Evolutionary conservation across 1,140 invertebrate genomes (phyloP).

Genomic region (Pinna nobilis): DNA sequence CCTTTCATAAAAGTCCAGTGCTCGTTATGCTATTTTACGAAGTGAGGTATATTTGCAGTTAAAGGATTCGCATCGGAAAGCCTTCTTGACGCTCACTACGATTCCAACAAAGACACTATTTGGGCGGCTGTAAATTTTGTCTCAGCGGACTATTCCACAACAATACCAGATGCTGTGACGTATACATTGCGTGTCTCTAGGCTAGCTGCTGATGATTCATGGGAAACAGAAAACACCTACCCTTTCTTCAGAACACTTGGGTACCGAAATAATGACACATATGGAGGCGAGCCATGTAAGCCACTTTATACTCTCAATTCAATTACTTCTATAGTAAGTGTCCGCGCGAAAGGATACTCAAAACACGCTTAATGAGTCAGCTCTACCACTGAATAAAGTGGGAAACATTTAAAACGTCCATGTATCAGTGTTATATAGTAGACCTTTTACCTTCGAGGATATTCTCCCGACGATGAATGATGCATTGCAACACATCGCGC

Average conservation of each 20-base stretch:
- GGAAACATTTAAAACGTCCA: too few relatives aligned
- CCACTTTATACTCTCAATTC: too few relatives aligned
- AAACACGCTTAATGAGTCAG: too few relatives aligned
- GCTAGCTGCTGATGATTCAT: slow-evolving; percentile 61
- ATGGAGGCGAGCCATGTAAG: slow-evolving; percentile 81
- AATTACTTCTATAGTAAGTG: too few relatives aligned
- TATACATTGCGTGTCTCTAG: slow-evolving; percentile 28
- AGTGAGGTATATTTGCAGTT: background rate
- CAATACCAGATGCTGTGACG: slow-evolving; percentile 8
- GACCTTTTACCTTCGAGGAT: too few relatives aligned
- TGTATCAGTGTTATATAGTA: too few relatives aligned
- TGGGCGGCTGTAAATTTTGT: slow-evolving; percentile 31
- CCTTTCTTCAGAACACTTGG: slow-evolving; percentile 81
- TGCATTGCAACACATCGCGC: too few relatives aligned
- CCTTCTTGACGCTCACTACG: background rate
- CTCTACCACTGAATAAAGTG: too few relatives aligned
- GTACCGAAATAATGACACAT: slow-evolving; percentile 76
- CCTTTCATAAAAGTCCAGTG: too few relatives aligned
- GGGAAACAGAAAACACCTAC: slow-evolving; percentile 81
- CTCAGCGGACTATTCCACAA: background rate
- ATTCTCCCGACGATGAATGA: too few relatives aligned
- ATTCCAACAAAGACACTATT: background rate
- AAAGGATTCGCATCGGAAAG: slow-evolving; percentile 12
- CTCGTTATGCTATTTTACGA: background rate
- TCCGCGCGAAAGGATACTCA: too few relatives aligned